These are phyloP conservation scores for Erebia epiphron DNA, from an alignment of 2,888 invertebrate species.

Conservation along the genomic window DNA sequence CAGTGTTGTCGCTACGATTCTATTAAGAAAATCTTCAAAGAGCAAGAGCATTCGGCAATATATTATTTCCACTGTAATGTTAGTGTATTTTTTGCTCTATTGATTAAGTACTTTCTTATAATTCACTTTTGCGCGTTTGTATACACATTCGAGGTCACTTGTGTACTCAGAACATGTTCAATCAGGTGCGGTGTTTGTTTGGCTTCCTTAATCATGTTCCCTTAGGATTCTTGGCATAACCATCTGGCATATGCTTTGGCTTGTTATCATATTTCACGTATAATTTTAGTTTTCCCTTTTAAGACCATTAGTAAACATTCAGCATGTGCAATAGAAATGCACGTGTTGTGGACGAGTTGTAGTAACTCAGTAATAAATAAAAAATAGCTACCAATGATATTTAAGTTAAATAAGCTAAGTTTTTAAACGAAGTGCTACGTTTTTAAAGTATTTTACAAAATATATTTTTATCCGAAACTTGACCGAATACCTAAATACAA, in stretches of 20 bases:
- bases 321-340: not conserved
- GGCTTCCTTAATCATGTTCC: slow-evolving; percentile 39
- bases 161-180: slow-evolving; percentile 30
- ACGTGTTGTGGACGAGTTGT: not conserved
- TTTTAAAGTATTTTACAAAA: too few relatives aligned
- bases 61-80: too few relatives aligned
- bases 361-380: not conserved
- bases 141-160: slow-evolving; percentile 22
- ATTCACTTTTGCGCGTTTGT: slow-evolving; percentile 2
- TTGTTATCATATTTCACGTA: slow-evolving; percentile 30
- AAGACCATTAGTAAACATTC: slow-evolving; percentile 4
- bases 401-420: too few relatives aligned
- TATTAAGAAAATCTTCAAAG: too few relatives aligned
- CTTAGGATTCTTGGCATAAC: slow-evolving; percentile 42
- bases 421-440: too few relatives aligned
- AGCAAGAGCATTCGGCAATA: too few relatives aligned
- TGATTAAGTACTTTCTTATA: too few relatives aligned
- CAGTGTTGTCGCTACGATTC: too few relatives aligned
- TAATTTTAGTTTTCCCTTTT: slow-evolving; percentile 21
- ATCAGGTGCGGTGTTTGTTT: slow-evolving; percentile 42
- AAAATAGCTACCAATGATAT: not conserved
- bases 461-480: not conserved
- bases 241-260: slow-evolving; percentile 39
- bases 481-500: too few relatives aligned
- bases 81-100: too few relatives aligned